Conservation (phyloP, 1,140 invertebrate genomes). For the Pseudomyrmex sp. region DNA sequence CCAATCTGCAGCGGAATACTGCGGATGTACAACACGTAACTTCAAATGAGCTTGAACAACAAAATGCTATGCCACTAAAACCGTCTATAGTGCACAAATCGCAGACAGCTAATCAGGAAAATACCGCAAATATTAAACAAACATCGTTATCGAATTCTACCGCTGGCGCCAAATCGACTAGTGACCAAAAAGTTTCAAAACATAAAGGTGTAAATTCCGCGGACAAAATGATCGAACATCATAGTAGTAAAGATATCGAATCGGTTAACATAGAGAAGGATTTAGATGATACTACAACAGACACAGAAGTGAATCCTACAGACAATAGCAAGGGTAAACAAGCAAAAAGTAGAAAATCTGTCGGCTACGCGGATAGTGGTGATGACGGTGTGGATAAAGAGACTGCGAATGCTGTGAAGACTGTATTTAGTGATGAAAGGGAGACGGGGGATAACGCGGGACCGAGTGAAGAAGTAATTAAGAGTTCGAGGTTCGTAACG, state of each 20-base stretch:
- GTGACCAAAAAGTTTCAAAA: constrained; percentile 45
- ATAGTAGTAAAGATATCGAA: constrained; percentile 61
- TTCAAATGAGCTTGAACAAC: constrained; percentile 64
- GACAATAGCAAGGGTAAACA: constrained; percentile 48
- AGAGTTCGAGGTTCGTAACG: constrained; percentile 82
- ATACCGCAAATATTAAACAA: constrained; percentile 56
- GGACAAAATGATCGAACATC: constrained; percentile 66
- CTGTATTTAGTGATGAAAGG: constrained; percentile 2
- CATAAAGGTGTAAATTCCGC: constrained; percentile 54
- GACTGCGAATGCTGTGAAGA: constrained; percentile 16
- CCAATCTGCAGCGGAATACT: constrained; percentile 64
- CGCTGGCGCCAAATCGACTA: constrained; percentile 42
- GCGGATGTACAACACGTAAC: constrained; percentile 62
- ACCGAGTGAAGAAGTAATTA: constrained; percentile 70
- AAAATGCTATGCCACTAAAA: constrained; percentile 21
- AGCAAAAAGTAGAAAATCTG: constrained; percentile 55
- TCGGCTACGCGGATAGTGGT: not conserved
- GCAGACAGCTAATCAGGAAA: constrained; percentile 54
- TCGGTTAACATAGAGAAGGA: constrained; percentile 54
- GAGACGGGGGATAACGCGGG: constrained; percentile 50
- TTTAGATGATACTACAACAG: constrained; percentile 39
- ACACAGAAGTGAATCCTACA: constrained; percentile 47
- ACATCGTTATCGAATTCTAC: constrained; percentile 55
- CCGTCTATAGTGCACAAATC: not conserved
- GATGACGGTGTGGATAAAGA: constrained; percentile 52